phyloP scores from a whole-genome alignment of 2,888 invertebrate species.

The Dinocampus coccinellae region DNA sequence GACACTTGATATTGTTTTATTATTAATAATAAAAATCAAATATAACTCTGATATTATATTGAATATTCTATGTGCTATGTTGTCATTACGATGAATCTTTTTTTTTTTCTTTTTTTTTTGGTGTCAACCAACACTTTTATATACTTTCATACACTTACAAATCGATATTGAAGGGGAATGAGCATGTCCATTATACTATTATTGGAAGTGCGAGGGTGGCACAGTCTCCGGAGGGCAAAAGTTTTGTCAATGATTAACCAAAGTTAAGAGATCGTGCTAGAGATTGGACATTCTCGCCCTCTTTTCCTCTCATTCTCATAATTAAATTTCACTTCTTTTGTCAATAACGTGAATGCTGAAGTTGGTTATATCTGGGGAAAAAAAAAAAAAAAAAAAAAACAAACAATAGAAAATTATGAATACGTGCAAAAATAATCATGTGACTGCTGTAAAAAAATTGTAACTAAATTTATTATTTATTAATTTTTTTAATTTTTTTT shows the following conservation, averaged over 20 bases:
- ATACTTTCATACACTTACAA: constrained; percentile 31
- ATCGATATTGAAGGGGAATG: constrained; percentile 48
- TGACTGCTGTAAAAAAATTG: background rate
- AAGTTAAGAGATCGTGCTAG: constrained; percentile 46
- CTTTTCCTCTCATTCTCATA: background rate
- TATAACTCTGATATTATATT: constrained; percentile 12
- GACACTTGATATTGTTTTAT: constrained; percentile 8
- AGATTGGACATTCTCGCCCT: constrained; percentile 42
- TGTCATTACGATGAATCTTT: background rate
- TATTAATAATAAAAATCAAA: background rate
- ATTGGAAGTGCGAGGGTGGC: constrained; percentile 52
- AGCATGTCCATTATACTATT: constrained; percentile 62
- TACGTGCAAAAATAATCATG: background rate
- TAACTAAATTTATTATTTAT: constrained; percentile 2
- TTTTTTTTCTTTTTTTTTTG: too few relatives aligned
- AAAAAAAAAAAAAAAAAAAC: too few relatives aligned
- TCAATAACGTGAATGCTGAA: constrained; percentile 13
- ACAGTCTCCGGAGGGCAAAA: constrained; percentile 58
- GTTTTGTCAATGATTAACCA: constrained; percentile 64
- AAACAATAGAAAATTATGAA: constrained; percentile 18
- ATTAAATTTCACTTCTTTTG: constrained; percentile 8
- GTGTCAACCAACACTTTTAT: constrained; percentile 15
- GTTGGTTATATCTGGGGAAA: constrained; percentile 1
- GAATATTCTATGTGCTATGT: background rate
- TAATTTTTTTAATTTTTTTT: too few relatives aligned